phyloP scores from a whole-genome alignment of 2,797 vertebrate species.

The Anolis apletophallus region DNA sequence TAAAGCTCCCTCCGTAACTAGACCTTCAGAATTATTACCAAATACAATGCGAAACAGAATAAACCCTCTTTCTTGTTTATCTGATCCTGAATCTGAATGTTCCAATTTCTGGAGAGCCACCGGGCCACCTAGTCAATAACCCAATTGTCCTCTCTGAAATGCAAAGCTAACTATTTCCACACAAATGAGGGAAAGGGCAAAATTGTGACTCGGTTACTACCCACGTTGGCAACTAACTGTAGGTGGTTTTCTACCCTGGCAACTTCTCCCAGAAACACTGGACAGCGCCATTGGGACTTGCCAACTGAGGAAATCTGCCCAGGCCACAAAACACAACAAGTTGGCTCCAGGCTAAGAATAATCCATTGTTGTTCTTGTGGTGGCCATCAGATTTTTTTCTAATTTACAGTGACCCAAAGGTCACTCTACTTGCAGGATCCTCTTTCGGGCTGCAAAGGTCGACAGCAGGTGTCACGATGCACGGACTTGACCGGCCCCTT shows the following conservation, averaged over 20 bases:
- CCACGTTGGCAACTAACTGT: neutral
- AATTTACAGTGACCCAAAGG: no score
- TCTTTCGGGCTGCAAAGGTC: no score
- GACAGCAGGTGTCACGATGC: no score
- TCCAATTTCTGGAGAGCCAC: no score
- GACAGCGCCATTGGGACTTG: neutral
- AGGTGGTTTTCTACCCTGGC: slow-evolving; percentile 23
- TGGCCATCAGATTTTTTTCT: no score
- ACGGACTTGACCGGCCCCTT: no score
- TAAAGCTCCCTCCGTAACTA: neutral
- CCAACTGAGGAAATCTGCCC: neutral
- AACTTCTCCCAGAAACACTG: neutral
- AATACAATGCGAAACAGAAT: neutral
- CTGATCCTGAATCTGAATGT: neutral
- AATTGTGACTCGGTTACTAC: neutral
- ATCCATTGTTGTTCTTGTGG: no score
- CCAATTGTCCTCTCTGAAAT: neutral
- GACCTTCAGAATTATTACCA: neutral
- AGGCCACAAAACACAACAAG: neutral
- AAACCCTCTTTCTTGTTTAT: neutral
- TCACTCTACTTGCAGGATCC: no score
- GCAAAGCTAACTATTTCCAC: slow-evolving; percentile 17
- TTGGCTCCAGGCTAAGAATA: neutral
- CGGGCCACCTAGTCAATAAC: slow-evolving; percentile 5
- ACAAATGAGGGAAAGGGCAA: neutral